phyloP scores from a whole-genome alignment of 2,888 invertebrate species.

The Ophonus ardosiacus region DNA sequence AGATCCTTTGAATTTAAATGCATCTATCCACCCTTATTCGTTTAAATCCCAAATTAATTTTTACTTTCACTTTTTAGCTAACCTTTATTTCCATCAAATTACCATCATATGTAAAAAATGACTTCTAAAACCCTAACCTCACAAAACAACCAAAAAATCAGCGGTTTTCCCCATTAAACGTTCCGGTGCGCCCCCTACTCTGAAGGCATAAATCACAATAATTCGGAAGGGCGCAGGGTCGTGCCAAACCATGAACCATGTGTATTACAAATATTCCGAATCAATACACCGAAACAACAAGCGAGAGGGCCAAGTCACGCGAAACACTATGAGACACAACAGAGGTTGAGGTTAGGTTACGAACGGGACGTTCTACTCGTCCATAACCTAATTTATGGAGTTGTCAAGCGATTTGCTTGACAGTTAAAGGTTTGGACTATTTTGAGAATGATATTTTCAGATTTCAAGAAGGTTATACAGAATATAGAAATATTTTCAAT shows the following conservation, averaged over 20 bases:
- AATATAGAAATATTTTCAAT: no score
- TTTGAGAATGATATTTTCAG: no score
- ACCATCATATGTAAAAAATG: conserved; percentile 38
- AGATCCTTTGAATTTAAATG: no score
- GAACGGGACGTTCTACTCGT: neutral
- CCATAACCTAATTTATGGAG: conserved; percentile 25
- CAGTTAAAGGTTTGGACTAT: no score
- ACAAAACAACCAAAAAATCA: conserved; percentile 53
- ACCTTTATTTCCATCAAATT: neutral
- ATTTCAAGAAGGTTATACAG: no score
- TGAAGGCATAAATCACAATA: conserved; percentile 56
- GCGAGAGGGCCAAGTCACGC: conserved; percentile 15
- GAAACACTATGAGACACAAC: neutral
- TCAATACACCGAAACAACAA: conserved; percentile 57
- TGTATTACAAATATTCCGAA: conserved; percentile 63
- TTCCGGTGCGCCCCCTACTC: neutral
- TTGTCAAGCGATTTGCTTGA: no score
- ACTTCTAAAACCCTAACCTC: conserved; percentile 4
- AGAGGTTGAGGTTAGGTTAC: neutral
- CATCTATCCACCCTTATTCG: no score
- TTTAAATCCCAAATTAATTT: no score
- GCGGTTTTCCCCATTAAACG: conserved; percentile 53
- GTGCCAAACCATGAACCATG: conserved; percentile 54
- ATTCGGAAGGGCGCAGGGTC: conserved; percentile 57
- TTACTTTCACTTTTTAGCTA: no score